Base-by-base conservation (phyloP, 1,140 invertebrate species). In the Cydia fagiglandana region DNA sequence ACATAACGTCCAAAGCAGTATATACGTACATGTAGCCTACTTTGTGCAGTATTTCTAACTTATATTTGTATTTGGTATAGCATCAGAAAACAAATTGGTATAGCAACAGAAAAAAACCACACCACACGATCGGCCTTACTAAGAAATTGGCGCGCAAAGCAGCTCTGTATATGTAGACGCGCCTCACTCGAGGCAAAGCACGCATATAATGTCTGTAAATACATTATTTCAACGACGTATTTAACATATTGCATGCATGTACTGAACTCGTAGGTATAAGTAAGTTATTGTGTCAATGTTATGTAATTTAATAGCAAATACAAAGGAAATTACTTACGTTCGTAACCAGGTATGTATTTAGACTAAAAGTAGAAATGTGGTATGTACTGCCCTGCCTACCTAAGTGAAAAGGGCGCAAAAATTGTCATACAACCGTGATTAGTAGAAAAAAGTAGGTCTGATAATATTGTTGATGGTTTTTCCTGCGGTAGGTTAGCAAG, bases 391-490 rank as follows among this genome's bases (percentile, higher is more conserved):
- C 41, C 41, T 38, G 34, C 34, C 34, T 6, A 38, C 41, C 13
- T 45, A 12, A 45, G 7, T 12, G 13, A 12, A 45, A 45, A 45
- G 10, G 10, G 41, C 41, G 41, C 34, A 38, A 53, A 17, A 53
- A n/a, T n/a, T n/a, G 50, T n/a, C 15, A 53, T 53, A 53, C 15
- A n/a, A 5, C n/a, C 13, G 10, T 53, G 50, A 45, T 45, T 45
- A 45, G 41, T 45, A 53, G 50, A 53, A 53, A 53, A 53, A 15
- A 53, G 13, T n/a, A n/a, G 50, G 50, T n/a, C 45, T 13, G 45
- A 15, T 47, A 47, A 53, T 53, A 53, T 53, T 53, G n/a, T 75
- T 74, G 74, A 77, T 74, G 70, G 64, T 75, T 24, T 75, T 68
- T 75, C 28, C 12, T 45, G 41, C 13, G 41, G 41, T 45, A 45